A percentile compares a stretch with the other conserved stretches of the same genome.
Evolutionary conservation across 2,113 vertebrate species (phyloP).

Genomic region (Falco punctatus): DNA sequence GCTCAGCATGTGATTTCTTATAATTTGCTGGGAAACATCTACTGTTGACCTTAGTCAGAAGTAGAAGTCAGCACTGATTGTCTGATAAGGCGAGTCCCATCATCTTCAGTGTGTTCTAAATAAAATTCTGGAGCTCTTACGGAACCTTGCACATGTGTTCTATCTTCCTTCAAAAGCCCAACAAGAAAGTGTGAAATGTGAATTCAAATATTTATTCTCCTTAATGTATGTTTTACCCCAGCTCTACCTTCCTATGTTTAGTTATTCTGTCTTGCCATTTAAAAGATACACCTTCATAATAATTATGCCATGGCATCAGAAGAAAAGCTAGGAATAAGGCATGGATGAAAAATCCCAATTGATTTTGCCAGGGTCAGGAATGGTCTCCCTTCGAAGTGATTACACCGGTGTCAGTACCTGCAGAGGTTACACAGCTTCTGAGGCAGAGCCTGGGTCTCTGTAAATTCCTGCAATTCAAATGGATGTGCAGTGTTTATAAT

Average conservation of each 20-base stretch:
- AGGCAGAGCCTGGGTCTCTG: not conserved
- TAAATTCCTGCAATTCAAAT: not conserved
- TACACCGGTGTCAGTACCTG: not conserved
- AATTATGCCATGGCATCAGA: not conserved
- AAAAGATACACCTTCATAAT: no score
- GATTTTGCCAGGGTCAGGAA: not conserved
- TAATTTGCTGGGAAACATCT: not conserved
- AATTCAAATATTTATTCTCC: not conserved
- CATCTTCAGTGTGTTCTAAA: not conserved
- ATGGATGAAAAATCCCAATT: not conserved
- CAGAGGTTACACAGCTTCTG: not conserved
- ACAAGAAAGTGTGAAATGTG: not conserved
- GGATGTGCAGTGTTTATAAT: not conserved
- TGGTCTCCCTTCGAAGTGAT: not conserved
- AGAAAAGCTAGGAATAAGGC: not conserved
- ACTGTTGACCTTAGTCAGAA: not conserved
- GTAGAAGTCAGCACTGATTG: not conserved
- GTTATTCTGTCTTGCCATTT: not conserved
- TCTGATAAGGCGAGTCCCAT: not conserved
- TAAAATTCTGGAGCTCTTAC: not conserved
- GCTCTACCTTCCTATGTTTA: not conserved
- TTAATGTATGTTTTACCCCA: not conserved
- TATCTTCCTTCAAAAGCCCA: not conserved
- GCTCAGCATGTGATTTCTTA: not conserved
- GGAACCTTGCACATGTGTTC: not conserved